These are phyloP conservation scores for Pangasius larnaudii DNA, from an alignment of 2,797 vertebrate species.

Conservation along the genomic window DNA sequence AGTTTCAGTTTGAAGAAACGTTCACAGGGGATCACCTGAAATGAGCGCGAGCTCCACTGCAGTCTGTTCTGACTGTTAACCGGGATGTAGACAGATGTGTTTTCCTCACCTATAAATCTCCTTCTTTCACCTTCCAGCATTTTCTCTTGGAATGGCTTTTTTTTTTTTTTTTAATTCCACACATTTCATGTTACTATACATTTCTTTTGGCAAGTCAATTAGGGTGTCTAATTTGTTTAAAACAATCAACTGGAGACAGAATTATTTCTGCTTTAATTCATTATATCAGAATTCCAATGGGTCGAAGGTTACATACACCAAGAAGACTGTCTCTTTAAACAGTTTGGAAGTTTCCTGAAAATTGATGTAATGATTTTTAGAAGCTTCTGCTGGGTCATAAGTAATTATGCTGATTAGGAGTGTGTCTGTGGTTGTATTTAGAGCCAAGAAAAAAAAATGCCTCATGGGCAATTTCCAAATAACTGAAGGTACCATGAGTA, in stretches of 20 bases:
- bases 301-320: not conserved
- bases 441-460: not conserved
- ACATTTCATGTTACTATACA: not conserved
- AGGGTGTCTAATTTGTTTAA: not conserved
- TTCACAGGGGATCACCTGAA: not conserved
- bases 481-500: too few relatives aligned
- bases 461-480: too few relatives aligned
- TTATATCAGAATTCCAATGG: not conserved
- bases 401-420: not conserved
- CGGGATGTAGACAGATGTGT: not conserved
- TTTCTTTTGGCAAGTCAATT: not conserved
- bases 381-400: not conserved
- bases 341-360: not conserved
- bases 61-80: not conserved
- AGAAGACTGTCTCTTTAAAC: not conserved
- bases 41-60: not conserved
- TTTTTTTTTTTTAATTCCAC: not conserved
- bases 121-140: conserved; percentile 5
- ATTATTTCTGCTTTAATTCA: not conserved
- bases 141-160: not conserved
- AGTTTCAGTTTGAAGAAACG: conserved; percentile 1
- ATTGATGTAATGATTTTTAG: not conserved
- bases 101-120: not conserved
- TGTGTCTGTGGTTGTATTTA: not conserved
- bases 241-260: not conserved